phyloP scores from a whole-genome alignment of 2,888 invertebrate genomes.

The Antheraea yamamai region DNA sequence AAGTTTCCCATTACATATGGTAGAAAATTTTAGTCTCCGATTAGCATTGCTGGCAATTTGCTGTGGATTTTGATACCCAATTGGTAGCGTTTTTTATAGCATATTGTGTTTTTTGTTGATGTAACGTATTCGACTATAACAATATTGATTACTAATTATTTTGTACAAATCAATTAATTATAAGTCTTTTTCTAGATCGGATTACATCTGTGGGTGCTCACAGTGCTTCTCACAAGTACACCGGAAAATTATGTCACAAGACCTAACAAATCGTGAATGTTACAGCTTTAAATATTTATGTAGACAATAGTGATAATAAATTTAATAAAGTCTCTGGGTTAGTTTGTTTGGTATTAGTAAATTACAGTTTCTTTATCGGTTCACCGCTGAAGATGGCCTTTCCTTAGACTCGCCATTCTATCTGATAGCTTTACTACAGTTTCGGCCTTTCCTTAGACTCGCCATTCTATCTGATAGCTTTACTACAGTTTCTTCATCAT shows the following conservation, averaged over 20 bases:
- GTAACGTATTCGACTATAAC: too few species aligned
- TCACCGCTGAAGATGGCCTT: background rate
- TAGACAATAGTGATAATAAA: conserved; percentile 8
- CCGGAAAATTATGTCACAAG: conserved; percentile 65
- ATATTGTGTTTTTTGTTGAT: too few species aligned
- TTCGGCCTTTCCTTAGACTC: background rate
- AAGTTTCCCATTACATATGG: too few species aligned
- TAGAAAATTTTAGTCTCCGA: too few species aligned
- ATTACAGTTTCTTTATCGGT: background rate
- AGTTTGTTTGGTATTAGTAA: background rate
- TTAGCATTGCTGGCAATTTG: too few species aligned
- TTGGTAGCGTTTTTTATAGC: too few species aligned
- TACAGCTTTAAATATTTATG: conserved; percentile 22
- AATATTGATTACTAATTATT: background rate
- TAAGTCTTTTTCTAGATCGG: conserved; percentile 79
- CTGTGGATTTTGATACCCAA: too few species aligned
- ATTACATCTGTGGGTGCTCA: conserved; percentile 91
- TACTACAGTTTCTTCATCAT: background rate
- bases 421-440: background rate
- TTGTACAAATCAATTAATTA: background rate
- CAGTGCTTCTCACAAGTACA: conserved; percentile 89
- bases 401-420: background rate
- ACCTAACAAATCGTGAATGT: conserved; percentile 46
- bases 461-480: background rate
- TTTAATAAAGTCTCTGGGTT: background rate